Percentiles rank a stretch among this genome's conserved stretches.
Evolutionary conservation across 2,113 vertebrate genomes (phyloP).

Genomic region (Nanorana parkeri): DNA sequence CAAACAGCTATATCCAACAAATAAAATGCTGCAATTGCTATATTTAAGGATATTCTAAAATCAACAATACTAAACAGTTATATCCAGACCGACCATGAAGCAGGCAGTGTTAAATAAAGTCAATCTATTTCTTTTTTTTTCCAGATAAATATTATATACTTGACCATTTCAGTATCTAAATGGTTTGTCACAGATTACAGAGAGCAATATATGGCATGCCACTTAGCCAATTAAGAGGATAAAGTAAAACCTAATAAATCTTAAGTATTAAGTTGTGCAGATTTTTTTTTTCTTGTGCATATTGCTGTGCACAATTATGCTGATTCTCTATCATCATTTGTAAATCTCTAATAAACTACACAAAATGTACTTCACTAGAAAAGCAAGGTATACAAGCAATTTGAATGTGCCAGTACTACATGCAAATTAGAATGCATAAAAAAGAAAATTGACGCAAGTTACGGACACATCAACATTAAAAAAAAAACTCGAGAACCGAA

Average conservation of each 20-base stretch:
- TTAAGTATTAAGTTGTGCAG: slow-evolving; percentile 5
- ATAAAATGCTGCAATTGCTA: too few species aligned
- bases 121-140: neutral
- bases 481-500: too few species aligned
- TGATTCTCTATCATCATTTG: neutral
- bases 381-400: neutral
- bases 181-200: neutral
- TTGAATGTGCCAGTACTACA: slow-evolving; percentile 22
- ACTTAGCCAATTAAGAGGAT: slow-evolving; percentile 25
- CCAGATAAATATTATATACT: slow-evolving; percentile 9
- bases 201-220: slow-evolving; percentile 2
- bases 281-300: neutral
- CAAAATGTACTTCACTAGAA: neutral
- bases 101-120: neutral
- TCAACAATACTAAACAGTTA: too few species aligned
- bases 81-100: neutral
- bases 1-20: too few species aligned
- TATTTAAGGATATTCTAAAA: too few species aligned
- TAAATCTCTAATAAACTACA: neutral
- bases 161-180: slow-evolving; percentile 13
- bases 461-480: too few species aligned
- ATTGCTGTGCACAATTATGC: neutral
- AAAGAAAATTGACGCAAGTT: neutral
- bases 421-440: slow-evolving; percentile 17
- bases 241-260: neutral